Conservation (phyloP, 2,888 invertebrate genomes). For the Pomacea canaliculata region DNA sequence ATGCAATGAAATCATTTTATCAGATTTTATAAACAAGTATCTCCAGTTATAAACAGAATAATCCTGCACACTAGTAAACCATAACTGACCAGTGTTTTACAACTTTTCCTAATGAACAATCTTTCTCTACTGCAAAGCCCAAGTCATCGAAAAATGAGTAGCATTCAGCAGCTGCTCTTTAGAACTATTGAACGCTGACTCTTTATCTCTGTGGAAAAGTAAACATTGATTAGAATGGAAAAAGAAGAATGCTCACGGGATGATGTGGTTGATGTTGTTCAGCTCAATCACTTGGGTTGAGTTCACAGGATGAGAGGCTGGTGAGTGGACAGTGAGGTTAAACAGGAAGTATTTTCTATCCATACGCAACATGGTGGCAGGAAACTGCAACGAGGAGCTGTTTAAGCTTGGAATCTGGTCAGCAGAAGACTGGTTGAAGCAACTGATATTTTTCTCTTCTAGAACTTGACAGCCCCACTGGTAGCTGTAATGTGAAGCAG, state of each 20-base stretch:
- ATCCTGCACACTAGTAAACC: no score
- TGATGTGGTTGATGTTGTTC: slow-evolving; percentile 22
- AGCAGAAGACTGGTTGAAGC: slow-evolving; percentile 14
- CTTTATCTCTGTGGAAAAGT: no score
- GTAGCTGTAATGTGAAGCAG: slow-evolving; percentile 34
- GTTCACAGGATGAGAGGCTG: slow-evolving; percentile 25
- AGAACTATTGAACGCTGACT: no score
- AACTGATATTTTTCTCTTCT: background rate
- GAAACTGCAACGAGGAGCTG: slow-evolving; percentile 35
- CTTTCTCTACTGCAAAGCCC: no score
- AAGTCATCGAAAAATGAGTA: no score
- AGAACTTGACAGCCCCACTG: slow-evolving; percentile 40
- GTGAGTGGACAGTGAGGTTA: slow-evolving; percentile 47
- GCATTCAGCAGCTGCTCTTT: no score
- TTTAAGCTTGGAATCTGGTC: slow-evolving; percentile 25
- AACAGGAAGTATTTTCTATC: slow-evolving; percentile 45
- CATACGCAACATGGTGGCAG: slow-evolving; percentile 34
- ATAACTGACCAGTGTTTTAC: no score
- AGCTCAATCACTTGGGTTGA: slow-evolving; percentile 49
- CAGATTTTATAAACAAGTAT: no score
- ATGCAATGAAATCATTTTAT: no score
- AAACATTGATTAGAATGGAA: background rate
- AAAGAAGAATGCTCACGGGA: slow-evolving; percentile 36
- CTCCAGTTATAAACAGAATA: no score
- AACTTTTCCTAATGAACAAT: no score